Evolutionary conservation across 2,888 invertebrate genomes (phyloP).

Genomic region (Aleiodes alternator): DNA sequence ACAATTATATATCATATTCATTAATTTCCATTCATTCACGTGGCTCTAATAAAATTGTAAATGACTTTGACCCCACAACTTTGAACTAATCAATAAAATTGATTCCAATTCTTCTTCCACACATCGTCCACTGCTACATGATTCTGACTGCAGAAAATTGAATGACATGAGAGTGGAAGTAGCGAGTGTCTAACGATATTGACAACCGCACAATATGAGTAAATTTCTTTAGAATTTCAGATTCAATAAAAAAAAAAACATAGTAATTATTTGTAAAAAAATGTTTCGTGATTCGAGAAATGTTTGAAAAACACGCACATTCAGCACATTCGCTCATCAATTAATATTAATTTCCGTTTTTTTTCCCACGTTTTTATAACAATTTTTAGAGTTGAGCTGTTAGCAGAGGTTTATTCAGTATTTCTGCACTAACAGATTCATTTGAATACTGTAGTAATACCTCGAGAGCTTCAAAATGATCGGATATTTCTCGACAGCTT

Average conservation of each 20-base stretch:
- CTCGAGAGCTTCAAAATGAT: too few relatives aligned
- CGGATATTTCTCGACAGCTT: too few relatives aligned
- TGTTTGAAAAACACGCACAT: neutral
- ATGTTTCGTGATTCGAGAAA: neutral
- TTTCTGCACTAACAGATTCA: too few relatives aligned
- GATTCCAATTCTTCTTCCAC: neutral
- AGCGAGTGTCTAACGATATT: conserved; percentile 4
- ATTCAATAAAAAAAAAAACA: neutral
- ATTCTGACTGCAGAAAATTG: conserved; percentile 6
- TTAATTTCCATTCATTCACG: neutral
- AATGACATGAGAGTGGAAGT: conserved; percentile 12
- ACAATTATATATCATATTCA: conserved; percentile 1
- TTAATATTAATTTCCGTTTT: neutral
- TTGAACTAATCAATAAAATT: conserved; percentile 30
- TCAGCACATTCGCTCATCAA: neutral
- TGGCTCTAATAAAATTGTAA: neutral
- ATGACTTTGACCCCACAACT: conserved; percentile 32
- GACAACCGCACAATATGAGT: neutral
- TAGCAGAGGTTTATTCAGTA: too few relatives aligned
- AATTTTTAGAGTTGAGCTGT: too few relatives aligned
- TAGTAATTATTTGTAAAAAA: neutral
- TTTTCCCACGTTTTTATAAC: too few relatives aligned
- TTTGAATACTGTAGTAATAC: too few relatives aligned
- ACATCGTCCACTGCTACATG: conserved; percentile 7
- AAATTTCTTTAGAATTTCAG: neutral